phyloP scores from a whole-genome alignment of 1,140 invertebrate species.

The Ruditapes philippinarum region DNA sequence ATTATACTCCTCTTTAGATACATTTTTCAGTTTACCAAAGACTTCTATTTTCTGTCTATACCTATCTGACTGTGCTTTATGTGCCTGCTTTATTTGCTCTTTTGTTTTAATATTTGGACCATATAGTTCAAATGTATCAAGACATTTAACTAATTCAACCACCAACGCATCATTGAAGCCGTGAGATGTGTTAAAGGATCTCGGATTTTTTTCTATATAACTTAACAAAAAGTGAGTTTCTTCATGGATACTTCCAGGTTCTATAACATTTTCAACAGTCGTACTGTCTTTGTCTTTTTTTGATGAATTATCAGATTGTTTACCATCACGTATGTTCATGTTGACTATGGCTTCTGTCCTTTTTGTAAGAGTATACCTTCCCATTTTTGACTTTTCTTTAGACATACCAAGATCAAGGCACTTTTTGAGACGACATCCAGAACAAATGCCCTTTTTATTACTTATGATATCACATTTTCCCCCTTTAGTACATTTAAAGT shows the following conservation, averaged over 20 bases:
- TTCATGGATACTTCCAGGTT: not conserved
- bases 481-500: constrained; percentile 76
- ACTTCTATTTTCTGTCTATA: constrained; percentile 28
- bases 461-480: constrained; percentile 78
- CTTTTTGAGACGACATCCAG: constrained; percentile 82
- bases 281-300: not conserved
- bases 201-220: not conserved
- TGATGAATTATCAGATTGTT: constrained; percentile 16
- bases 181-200: not conserved
- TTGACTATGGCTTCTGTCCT: constrained; percentile 71
- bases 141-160: not conserved
- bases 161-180: not conserved
- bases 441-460: constrained; percentile 77
- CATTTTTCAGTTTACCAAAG: constrained; percentile 43
- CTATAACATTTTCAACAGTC: not conserved
- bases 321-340: constrained; percentile 60
- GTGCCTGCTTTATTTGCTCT: constrained; percentile 2
- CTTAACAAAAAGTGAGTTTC: not conserved
- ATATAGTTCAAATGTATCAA: constrained; percentile 17
- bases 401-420: constrained; percentile 84
- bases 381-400: constrained; percentile 70
- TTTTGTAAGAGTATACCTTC: constrained; percentile 72
- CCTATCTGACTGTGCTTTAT: constrained; percentile 23
- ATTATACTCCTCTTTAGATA: constrained; percentile 48
- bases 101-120: constrained; percentile 33